A percentile compares a stretch with the other conserved stretches of the same genome.
Evolutionary conservation across 2,888 invertebrate genomes (phyloP).

Genomic region (Volucella zonaria): DNA sequence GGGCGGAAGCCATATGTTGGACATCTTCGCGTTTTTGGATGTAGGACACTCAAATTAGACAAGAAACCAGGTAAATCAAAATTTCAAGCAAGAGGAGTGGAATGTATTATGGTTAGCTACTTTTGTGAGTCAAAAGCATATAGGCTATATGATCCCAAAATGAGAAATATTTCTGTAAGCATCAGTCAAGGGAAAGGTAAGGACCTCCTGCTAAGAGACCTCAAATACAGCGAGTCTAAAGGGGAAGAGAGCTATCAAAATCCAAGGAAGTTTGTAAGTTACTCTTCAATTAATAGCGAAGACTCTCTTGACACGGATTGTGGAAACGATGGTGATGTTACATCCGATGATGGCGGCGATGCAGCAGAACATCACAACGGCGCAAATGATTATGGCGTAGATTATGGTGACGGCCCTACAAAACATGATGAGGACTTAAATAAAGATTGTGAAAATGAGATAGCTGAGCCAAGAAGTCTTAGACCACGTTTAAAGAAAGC

Average conservation of each 20-base stretch:
- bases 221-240: neutral
- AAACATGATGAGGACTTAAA: too few species aligned
- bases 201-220: neutral
- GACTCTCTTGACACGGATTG: constrained; percentile 2
- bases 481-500: too few species aligned
- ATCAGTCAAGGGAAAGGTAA: neutral
- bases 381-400: neutral
- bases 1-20: constrained; percentile 30
- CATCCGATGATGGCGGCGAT: neutral
- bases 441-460: constrained; percentile 1
- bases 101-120: neutral
- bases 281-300: constrained; percentile 20
- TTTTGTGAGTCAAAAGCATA: neutral
- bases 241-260: neutral
- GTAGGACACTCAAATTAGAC: neutral
- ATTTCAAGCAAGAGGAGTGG: neutral
- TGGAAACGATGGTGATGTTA: constrained; percentile 6
- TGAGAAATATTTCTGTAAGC: neutral
- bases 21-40: constrained; percentile 7
- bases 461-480: neutral
- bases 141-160: constrained; percentile 5
- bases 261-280: constrained; percentile 8
- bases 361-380: neutral
- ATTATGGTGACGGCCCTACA: neutral
- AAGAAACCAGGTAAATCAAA: constrained; percentile 8